Percentiles rank a stretch among this genome's conserved stretches.
phyloP scores from a whole-genome alignment of 2,888 invertebrate species.

The Xylota segnis region DNA sequence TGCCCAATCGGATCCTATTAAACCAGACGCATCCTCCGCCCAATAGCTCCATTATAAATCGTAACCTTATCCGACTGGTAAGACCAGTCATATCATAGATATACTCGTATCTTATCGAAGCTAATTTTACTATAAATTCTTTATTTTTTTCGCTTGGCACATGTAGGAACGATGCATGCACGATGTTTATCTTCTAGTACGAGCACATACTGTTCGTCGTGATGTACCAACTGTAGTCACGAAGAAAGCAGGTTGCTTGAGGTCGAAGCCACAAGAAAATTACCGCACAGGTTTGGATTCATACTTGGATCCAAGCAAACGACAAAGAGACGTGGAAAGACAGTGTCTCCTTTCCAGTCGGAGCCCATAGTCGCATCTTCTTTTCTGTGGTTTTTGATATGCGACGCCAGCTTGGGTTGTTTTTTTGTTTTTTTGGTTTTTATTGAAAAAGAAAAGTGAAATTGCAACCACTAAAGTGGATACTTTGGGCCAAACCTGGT shows the following conservation, averaged over 20 bases:
- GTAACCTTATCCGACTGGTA: constrained; percentile 17
- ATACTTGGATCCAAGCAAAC: background rate
- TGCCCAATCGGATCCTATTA: constrained; percentile 5
- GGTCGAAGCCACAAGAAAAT: constrained; percentile 46
- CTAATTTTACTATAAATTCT: background rate
- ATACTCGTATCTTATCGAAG: constrained; percentile 24
- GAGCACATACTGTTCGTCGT: background rate
- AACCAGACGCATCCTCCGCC: background rate
- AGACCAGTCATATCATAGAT: constrained; percentile 16
- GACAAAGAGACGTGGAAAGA: background rate
- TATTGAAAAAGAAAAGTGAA: constrained; percentile 45
- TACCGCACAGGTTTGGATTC: background rate
- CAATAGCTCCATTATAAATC: background rate
- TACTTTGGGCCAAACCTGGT: constrained; percentile 17
- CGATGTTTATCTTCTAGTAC: constrained; percentile 16
- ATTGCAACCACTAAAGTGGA: constrained; percentile 29
- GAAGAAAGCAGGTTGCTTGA: constrained; percentile 58
- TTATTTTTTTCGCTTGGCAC: constrained; percentile 9
- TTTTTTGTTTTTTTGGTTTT: background rate
- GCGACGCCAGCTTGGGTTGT: constrained; percentile 2
- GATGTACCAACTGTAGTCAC: constrained; percentile 40
- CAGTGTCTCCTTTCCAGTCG: background rate
- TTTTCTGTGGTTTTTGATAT: constrained; percentile 11
- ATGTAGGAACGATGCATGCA: constrained; percentile 21
- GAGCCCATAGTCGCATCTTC: constrained; percentile 30